Conservation (phyloP, 2,797 vertebrate species). For the Psittacula derbiana region DNA sequence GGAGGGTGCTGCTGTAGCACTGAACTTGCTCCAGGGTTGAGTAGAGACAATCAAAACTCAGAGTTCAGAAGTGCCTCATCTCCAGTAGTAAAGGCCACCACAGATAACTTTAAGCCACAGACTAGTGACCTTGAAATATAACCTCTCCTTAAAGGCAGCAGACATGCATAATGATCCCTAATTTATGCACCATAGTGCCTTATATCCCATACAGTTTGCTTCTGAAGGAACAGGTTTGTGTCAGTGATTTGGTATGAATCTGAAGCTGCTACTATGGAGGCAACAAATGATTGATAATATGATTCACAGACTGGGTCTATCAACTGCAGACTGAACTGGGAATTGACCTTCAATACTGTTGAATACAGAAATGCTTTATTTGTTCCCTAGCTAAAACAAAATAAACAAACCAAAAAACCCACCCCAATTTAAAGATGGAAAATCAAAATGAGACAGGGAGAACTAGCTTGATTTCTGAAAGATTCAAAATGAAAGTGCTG, state of each 20-base stretch:
- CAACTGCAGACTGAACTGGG: not conserved
- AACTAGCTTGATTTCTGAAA: not conserved
- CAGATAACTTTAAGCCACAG: not conserved
- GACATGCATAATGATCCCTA: not conserved
- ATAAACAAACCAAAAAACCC: not conserved
- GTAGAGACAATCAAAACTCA: not conserved
- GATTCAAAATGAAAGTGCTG: not conserved
- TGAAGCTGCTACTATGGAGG: not conserved
- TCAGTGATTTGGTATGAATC: not conserved
- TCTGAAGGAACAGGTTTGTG: not conserved
- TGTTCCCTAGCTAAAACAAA: not conserved
- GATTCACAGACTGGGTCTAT: not conserved
- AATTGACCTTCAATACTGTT: not conserved
- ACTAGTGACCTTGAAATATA: not conserved
- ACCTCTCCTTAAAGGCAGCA: not conserved
- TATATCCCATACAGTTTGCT: not conserved
- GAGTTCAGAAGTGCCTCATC: not conserved
- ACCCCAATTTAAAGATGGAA: not conserved
- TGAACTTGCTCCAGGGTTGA: not conserved
- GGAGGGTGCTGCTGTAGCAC: not conserved
- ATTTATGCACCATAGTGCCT: not conserved
- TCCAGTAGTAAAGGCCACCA: not conserved
- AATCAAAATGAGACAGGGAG: not conserved
- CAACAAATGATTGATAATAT: not conserved
- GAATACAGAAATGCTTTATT: not conserved